Evolutionary conservation across 2,888 invertebrate genomes (phyloP), one percentile per base, ranked within the genome.

Genomic region (Cinara cedri): DNA sequence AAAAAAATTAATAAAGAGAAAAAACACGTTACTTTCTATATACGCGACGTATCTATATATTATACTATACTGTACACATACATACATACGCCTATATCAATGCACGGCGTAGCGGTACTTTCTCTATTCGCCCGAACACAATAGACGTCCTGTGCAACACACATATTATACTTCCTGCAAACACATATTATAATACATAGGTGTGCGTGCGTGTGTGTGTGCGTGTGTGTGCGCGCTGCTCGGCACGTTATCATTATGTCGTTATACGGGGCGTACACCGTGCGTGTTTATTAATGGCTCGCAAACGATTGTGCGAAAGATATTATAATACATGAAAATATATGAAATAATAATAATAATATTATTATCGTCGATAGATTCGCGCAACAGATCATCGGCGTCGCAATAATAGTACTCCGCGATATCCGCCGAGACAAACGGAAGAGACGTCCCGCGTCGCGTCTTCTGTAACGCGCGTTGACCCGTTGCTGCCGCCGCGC

Each of bases 1-100:
- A 63, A 62, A 49, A 42, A 42, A 49, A 68, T 34, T 24, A 49
- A 66, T 13, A 63, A 70, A 72, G 19, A 34, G 62, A 72, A 65
- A 19, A 76, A 76, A 78, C 46, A 68, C 68, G 78, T 70, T 68
- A 78, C 68, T 78, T 78, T 78, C 78, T 78, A 70, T 70, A 78
- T 70, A 70, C 60, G 24, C 57, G 34, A 6, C 34, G 34, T 34
- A n/a, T n/a, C n/a, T n/a, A n/a, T 6, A 6, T 34, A 34, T 6
- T 34, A 34, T 34, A 34, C 34, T 34, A 34, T 34, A 34, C 34
- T 34, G 6, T 34, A 34, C 6, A 34, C 6, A 34, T 34, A 34
- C 6, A 34, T 34, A 34, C 6, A 34, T 70, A 70, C 60, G 44
- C 57, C 57, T 55, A 72, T 72, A 72, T 72, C 72, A 72, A 72